Conservation (phyloP, 2,797 vertebrate genomes). For the Choloepus didactylus region DNA sequence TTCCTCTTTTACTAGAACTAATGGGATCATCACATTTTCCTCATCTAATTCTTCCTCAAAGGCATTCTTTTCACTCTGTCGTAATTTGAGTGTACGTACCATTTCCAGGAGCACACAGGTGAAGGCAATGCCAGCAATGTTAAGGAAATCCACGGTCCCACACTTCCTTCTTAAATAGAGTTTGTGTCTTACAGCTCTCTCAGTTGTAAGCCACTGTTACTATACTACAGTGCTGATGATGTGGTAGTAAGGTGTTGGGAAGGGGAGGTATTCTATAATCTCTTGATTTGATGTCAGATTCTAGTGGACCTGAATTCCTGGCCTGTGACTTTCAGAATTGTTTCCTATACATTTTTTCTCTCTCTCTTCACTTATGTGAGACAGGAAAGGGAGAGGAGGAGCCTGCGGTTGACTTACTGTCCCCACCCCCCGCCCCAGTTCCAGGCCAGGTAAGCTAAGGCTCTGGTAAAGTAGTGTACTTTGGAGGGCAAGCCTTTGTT, state of each 20-base stretch:
- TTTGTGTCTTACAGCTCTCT: background rate
- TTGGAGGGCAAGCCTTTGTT: background rate
- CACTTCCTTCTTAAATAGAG: background rate
- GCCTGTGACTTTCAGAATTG: background rate
- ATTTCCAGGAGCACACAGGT: too few relatives aligned
- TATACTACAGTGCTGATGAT: background rate
- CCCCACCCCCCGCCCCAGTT: background rate
- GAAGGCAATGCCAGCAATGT: too few relatives aligned
- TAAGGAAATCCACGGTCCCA: too few relatives aligned
- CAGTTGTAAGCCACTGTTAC: background rate
- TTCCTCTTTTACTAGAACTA: too few relatives aligned
- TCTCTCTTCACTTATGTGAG: background rate
- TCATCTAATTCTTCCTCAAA: too few relatives aligned
- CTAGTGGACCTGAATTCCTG: background rate
- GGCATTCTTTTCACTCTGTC: too few relatives aligned
- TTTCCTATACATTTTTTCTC: background rate
- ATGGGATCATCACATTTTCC: too few relatives aligned
- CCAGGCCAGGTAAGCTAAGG: background rate
- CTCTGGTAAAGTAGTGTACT: constrained; percentile 21
- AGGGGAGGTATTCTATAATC: background rate
- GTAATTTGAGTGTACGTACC: too few relatives aligned
- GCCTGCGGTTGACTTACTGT: background rate
- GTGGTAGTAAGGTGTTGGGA: background rate
- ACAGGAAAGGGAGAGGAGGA: background rate
- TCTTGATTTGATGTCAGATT: background rate